Base-by-base conservation (phyloP, 2,113 vertebrate genomes). In the Hiodon alosoides region DNA sequence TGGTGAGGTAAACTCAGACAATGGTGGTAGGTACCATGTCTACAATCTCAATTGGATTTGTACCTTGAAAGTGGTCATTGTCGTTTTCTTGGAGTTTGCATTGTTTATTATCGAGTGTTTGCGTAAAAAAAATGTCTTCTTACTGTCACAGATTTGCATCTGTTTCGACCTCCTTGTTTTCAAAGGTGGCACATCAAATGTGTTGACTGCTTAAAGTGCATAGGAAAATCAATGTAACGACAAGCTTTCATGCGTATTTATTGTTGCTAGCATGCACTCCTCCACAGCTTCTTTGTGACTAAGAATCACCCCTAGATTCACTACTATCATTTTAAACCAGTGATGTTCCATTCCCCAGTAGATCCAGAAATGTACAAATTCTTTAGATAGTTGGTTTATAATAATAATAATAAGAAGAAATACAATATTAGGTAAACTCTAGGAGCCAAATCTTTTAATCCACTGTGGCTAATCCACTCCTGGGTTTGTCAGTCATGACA, bases 401-500 rank as follows among this genome's bases (percentile, higher is more conserved):
- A 77, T 79, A 83, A 81, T 82, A 57, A 77, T 79, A 83, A 81
- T 82, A 57, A 77, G 69, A 57, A 77, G 69, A 71, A 65, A 75
- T 75, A 67, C 87, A 88, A 87, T 88, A 89, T 92, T 91, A 91
- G 87, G 92, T 93, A 91, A 94, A 91, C 89, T 90, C 87, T 87
- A 89, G 87, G 91, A 90, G 89, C 86, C 88, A 95, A 94, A 95
- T 95, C 93, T 93, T 92, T 96, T 94, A 96, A 96, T 96, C 94
- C 94, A 93, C 92, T 95, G 95, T 95, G 93, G 92, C 93, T 96
- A 97, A 97, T 97, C 94, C 94, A 95, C 90, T 93, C 91, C 86
- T 81, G 91, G 91, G 92, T 93, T 95, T 95, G 93, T 95, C 91
- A 91, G 92, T 91, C 90, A 88, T 85, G 88, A 91, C 91, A 93